Conservation (phyloP, 2,113 vertebrate species). For the Serinus canaria region DNA sequence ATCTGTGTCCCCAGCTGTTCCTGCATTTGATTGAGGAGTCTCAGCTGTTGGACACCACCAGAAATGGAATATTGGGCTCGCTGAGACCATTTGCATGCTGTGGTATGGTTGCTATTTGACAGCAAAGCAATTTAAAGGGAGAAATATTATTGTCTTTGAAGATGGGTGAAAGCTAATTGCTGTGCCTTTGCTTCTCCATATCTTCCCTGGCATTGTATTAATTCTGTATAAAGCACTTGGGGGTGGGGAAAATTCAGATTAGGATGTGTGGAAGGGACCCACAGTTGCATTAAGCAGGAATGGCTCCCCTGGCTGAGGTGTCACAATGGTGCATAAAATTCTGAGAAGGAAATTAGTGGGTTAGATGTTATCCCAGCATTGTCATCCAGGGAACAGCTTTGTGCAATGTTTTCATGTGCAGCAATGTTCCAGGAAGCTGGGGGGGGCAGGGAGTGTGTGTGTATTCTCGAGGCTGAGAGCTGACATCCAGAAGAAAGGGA, state of each 20-base stretch:
- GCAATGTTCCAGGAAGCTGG: neutral
- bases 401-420: neutral
- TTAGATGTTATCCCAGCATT: neutral
- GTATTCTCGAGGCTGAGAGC: neutral
- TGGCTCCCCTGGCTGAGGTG: neutral
- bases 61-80: neutral
- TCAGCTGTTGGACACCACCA: neutral
- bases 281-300: neutral
- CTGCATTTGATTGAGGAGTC: neutral
- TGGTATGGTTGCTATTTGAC: neutral
- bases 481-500: neutral
- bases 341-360: neutral
- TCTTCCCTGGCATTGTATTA: neutral
- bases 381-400: neutral
- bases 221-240: neutral
- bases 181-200: neutral
- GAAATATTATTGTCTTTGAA: neutral
- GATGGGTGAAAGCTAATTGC: neutral
- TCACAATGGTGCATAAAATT: neutral
- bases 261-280: neutral
- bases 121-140: neutral
- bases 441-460: neutral
- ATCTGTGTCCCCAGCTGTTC: neutral
- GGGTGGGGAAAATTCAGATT: neutral
- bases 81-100: neutral